phyloP scores from a whole-genome alignment of 2,888 invertebrate species.

The Oscheius myriophilus region DNA sequence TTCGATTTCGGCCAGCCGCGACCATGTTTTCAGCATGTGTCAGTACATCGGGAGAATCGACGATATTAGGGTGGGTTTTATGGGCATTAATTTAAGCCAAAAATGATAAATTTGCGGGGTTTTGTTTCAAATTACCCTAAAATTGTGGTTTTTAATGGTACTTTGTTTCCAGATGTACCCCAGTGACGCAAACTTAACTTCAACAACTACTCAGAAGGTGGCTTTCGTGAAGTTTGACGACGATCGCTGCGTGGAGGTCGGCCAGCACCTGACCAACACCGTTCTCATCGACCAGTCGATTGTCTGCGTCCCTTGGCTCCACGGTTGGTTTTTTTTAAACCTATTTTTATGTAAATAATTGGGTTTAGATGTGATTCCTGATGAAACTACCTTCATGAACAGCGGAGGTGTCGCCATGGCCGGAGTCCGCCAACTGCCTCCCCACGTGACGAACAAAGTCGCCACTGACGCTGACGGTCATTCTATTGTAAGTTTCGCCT shows the following conservation, averaged over 20 bases:
- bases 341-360: not conserved
- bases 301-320: slow-evolving; percentile 86
- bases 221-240: slow-evolving; percentile 96
- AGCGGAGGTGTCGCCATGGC: slow-evolving; percentile 84
- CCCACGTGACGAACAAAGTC: slow-evolving; percentile 85
- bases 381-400: slow-evolving; percentile 91
- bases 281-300: slow-evolving; percentile 97
- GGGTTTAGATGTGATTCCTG: slow-evolving; percentile 76
- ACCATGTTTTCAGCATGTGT: slow-evolving; percentile 67
- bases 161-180: slow-evolving; percentile 64
- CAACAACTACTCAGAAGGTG: slow-evolving; percentile 76
- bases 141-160: not conserved
- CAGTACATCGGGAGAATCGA: slow-evolving; percentile 67
- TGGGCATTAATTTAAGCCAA: too few relatives aligned
- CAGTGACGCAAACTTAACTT: slow-evolving; percentile 54
- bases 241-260: slow-evolving; percentile 86
- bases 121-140: not conserved
- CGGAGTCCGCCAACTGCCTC: slow-evolving; percentile 78
- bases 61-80: slow-evolving; percentile 64
- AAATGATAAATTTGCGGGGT: too few relatives aligned
- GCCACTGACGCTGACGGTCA: slow-evolving; percentile 63
- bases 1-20: slow-evolving; percentile 64
- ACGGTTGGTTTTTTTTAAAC: slow-evolving; percentile 46
- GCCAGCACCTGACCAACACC: slow-evolving; percentile 97
- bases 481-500: slow-evolving; percentile 51